Evolutionary conservation across 1,140 invertebrate genomes (phyloP), one percentile per base, ranked within the genome.

Genomic region (Zaprionus gabonicus): DNA sequence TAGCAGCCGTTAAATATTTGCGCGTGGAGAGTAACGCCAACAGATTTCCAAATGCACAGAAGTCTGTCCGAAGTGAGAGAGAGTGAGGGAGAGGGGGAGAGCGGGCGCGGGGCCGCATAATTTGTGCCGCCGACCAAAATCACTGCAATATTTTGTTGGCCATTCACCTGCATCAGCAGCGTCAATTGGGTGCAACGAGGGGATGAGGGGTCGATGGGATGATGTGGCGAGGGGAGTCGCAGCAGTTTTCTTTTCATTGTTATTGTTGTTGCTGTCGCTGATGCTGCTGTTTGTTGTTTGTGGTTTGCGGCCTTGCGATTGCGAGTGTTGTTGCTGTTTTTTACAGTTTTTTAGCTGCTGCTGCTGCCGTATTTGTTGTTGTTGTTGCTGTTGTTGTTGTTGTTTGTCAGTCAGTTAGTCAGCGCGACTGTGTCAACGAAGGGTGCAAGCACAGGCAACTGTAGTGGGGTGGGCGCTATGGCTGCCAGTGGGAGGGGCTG

Each of bases 1-100:
- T 85, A 82, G 73, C 80, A 90, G 85, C 85, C 85, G 85, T 84
- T 91, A 90, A 90, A 90, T 90, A 90, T 90, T 88, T 90, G 70
- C 82, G 81, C 80, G 68, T 65, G 31, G 46, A 58, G 76, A 80
- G 67, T 71, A 84, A 78, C 44, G 76, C 73, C 81, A 85, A 85
- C 82, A 79, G 85, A 90, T 85, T 88, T 85, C 57, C 78, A 81
- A 72, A 80, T 68, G 58, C 64, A 78, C 44, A 62, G 28, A 58
- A 34, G 13, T 57, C 51, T 4, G 36, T 13, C 12, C 4, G 36
- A 7, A 46, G 41, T 41, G 63, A 41, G 36, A 17, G 9, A 34
- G 27, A 12, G 51, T 15, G 36, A 13, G 27, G 17, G 20, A 28
- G 63, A 27, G 27, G 12, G 34, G 7, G 34, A 34, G 55, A 17